Percentiles rank a stretch among this genome's conserved stretches.
phyloP scores from a whole-genome alignment of 2,797 vertebrate genomes.

The Galaxias olidus region DNA sequence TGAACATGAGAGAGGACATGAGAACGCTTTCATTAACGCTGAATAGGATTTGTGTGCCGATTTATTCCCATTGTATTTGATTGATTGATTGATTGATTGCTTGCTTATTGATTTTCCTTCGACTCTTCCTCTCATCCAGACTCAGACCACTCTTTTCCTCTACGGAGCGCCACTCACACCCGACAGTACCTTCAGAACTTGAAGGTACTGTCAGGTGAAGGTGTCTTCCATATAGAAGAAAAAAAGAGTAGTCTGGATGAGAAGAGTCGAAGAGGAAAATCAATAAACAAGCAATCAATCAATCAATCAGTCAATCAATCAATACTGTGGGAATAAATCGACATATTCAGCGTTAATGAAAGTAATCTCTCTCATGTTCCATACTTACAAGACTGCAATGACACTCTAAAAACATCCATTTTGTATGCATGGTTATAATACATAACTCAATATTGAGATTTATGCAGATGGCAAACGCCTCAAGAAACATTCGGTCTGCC shows the following conservation, averaged over 20 bases:
- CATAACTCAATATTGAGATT: slow-evolving; percentile 82
- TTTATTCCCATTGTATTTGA: too few relatives aligned
- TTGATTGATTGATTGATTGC: too few relatives aligned
- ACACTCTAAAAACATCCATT: too few relatives aligned
- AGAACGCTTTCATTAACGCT: too few relatives aligned
- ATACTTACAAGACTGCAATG: too few relatives aligned
- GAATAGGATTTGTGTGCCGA: too few relatives aligned
- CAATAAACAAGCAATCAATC: too few relatives aligned
- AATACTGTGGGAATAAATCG: too few relatives aligned
- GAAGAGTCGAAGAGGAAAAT: neutral
- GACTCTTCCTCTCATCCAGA: slow-evolving; percentile 62
- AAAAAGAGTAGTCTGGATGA: slow-evolving; percentile 80
- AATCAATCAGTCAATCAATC: too few relatives aligned
- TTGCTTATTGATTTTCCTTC: neutral
- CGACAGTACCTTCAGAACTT: slow-evolving; percentile 88
- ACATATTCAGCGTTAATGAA: too few relatives aligned
- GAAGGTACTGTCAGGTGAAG: slow-evolving; percentile 82
- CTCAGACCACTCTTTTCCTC: slow-evolving; percentile 83
- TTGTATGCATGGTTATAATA: neutral
- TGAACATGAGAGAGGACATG: too few relatives aligned
- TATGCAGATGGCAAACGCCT: slow-evolving; percentile 74
- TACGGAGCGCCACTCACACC: slow-evolving; percentile 77
- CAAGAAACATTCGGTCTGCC: slow-evolving; percentile 84
- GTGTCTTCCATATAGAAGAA: slow-evolving; percentile 75
- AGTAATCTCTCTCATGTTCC: too few relatives aligned